A percentile compares a stretch with the other conserved stretches of the same genome.
phyloP scores from a whole-genome alignment of 1,140 invertebrate genomes.

The Zaprionus lachaisei region DNA sequence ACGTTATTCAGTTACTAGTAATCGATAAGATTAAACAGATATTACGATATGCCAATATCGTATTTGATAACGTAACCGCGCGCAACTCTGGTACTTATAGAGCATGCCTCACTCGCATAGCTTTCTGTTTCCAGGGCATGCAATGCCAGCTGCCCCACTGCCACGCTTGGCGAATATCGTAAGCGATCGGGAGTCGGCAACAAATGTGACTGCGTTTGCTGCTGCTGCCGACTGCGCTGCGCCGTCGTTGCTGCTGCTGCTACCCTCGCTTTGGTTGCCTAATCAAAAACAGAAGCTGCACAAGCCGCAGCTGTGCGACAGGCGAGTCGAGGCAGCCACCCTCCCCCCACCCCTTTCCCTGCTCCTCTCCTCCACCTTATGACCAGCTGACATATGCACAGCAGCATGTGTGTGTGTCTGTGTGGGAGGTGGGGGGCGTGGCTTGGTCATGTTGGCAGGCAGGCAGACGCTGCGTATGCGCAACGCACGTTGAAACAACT shows the following conservation, averaged over 20 bases:
- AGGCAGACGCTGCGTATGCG: constrained; percentile 74
- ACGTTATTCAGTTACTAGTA: too few relatives aligned
- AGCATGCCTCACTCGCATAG: neutral
- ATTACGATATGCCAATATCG: too few relatives aligned
- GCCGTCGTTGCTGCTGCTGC: neutral
- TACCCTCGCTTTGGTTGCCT: constrained; percentile 46
- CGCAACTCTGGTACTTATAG: too few relatives aligned
- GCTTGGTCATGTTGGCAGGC: constrained; percentile 2
- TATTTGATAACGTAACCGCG: neutral
- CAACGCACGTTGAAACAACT: constrained; percentile 71
- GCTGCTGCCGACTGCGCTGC: neutral
- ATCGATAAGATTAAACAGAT: too few relatives aligned
- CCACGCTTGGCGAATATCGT: neutral
- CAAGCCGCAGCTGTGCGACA: constrained; percentile 71
- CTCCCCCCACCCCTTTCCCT: neutral
- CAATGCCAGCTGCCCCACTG: neutral
- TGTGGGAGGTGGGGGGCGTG: neutral
- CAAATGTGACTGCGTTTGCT: neutral
- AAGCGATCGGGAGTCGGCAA: neutral
- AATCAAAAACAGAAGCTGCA: constrained; percentile 77
- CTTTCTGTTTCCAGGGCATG: neutral
- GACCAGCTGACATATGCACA: constrained; percentile 38
- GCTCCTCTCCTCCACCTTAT: neutral
- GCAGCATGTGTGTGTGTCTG: constrained; percentile 18
- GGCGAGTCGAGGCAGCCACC: constrained; percentile 10